phyloP scores from a whole-genome alignment of 2,888 invertebrate genomes.

The Monopis laevigella region DNA sequence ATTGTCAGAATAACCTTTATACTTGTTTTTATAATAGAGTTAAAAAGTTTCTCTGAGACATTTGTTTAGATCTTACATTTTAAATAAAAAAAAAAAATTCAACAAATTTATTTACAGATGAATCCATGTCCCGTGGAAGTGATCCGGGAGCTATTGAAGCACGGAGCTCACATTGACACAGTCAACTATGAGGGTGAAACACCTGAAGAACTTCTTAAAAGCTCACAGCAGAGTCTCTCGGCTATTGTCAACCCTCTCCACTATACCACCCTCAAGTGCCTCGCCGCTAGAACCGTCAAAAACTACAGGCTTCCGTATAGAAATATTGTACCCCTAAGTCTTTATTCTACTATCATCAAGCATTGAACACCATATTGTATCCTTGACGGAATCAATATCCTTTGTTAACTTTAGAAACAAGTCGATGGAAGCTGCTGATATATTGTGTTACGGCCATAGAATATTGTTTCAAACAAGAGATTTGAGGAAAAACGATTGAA shows the following conservation, averaged over 20 bases:
- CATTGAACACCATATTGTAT: constrained; percentile 39
- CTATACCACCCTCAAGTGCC: constrained; percentile 84
- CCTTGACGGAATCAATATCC: too few relatives aligned
- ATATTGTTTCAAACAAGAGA: not conserved
- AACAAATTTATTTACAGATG: constrained; percentile 29
- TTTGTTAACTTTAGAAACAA: too few relatives aligned
- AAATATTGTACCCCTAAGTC: constrained; percentile 60
- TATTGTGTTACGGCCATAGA: not conserved
- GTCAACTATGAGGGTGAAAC: constrained; percentile 81
- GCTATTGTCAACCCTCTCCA: constrained; percentile 79
- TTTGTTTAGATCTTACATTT: too few relatives aligned
- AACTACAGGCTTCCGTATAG: constrained; percentile 74
- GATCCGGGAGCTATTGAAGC: constrained; percentile 75
- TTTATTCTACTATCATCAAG: constrained; percentile 56
- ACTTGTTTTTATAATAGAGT: too few relatives aligned
- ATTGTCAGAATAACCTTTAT: too few relatives aligned
- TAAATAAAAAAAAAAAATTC: not conserved
- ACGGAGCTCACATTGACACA: constrained; percentile 87
- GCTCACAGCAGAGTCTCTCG: constrained; percentile 65
- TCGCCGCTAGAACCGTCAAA: constrained; percentile 84
- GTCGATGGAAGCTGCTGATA: not conserved
- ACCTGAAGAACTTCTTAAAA: constrained; percentile 73
- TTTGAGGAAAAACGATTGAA: constrained; percentile 4
- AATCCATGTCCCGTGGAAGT: constrained; percentile 76
- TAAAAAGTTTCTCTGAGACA: too few relatives aligned